Percentiles rank a stretch among this genome's conserved stretches.
Evolutionary conservation across 2,113 vertebrate species (phyloP).

Genomic region (Hyperoodon ampullatus): DNA sequence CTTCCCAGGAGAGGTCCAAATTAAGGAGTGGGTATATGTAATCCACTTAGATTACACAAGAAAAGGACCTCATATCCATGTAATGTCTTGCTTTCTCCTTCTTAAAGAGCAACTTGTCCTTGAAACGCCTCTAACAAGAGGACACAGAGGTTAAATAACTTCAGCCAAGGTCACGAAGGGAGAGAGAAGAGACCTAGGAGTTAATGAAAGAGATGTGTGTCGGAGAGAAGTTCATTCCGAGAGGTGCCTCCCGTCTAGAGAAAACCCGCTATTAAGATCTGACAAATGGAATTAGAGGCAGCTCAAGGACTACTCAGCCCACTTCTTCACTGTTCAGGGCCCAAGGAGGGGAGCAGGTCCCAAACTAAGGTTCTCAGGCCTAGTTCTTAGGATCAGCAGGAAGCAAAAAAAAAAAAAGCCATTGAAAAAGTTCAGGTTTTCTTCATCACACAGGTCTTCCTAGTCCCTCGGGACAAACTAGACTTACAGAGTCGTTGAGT

Average conservation of each 20-base stretch:
- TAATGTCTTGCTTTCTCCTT: constrained; percentile 21
- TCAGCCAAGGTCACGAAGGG: constrained; percentile 45
- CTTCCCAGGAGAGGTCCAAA: not conserved
- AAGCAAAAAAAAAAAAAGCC: not conserved
- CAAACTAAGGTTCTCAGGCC: not conserved
- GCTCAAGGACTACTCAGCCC: not conserved
- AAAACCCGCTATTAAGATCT: not conserved
- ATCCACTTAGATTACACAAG: not conserved
- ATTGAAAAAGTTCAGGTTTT: not conserved
- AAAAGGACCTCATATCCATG: not conserved
- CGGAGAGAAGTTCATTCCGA: constrained; percentile 51
- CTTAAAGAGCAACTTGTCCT: constrained; percentile 48
- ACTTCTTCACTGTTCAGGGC: not conserved
- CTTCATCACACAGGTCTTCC: not conserved
- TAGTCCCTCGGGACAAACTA: not conserved
- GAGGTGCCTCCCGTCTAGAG: constrained; percentile 3
- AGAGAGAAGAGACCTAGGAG: constrained; percentile 11
- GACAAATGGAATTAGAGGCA: constrained; percentile 18
- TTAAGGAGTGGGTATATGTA: not conserved
- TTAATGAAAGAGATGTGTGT: constrained; percentile 51
- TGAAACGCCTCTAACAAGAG: constrained; percentile 51
- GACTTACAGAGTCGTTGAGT: not conserved
- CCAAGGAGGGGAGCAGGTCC: not conserved
- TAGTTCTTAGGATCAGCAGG: not conserved
- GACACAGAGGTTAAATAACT: constrained; percentile 59